Base-by-base conservation (phyloP, 53 echinoderm and acorn worm species). In the Temnopleurus reevesii region DNA sequence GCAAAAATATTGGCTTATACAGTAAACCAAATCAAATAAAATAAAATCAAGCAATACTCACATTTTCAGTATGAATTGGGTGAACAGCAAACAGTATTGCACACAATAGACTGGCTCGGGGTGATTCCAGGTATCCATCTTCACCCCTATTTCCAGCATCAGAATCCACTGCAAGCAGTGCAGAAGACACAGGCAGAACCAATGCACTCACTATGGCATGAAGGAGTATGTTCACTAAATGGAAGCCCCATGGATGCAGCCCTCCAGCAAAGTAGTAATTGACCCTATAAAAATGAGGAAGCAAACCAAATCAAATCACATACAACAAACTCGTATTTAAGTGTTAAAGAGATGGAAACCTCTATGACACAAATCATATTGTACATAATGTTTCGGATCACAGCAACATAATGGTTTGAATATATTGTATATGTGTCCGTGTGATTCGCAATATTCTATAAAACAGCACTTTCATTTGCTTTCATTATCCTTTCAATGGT, bases 11-110 rank as follows among this genome's bases (percentile, higher is more conserved):
- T n/a, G n/a, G n/a, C n/a, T n/a, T n/a, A n/a, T n/a, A n/a, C n/a
- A n/a, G n/a, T n/a, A n/a, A n/a, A n/a, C n/a, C n/a, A n/a, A n/a
- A n/a, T n/a, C n/a, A n/a, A n/a, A n/a, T n/a, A n/a, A n/a, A n/a
- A n/a, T n/a, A n/a, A n/a, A n/a, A n/a, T n/a, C n/a, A n/a, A 29
- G 21, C 19, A 21, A 23, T 77, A 97, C 98, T 95, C 86, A 98
- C 98, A 89, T 92, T 96, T 89, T 98, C 98, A 76, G 98, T 92
- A 36, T 98, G 98, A 53, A 98, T 90, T 1, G 98, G 98, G 91
- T 98, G 98, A 24, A 92, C 90, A 47, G 98, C 91, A 89, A 98
- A 98, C 12, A 98, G 66, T 33, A 98, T 31, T 80, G 94, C 92
- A 91, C 93, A 93, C 86, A 98, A 77, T 10, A 95, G 45, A 45